phyloP scores from a whole-genome alignment of 2,797 vertebrate species.

The Lacerta agilis region DNA sequence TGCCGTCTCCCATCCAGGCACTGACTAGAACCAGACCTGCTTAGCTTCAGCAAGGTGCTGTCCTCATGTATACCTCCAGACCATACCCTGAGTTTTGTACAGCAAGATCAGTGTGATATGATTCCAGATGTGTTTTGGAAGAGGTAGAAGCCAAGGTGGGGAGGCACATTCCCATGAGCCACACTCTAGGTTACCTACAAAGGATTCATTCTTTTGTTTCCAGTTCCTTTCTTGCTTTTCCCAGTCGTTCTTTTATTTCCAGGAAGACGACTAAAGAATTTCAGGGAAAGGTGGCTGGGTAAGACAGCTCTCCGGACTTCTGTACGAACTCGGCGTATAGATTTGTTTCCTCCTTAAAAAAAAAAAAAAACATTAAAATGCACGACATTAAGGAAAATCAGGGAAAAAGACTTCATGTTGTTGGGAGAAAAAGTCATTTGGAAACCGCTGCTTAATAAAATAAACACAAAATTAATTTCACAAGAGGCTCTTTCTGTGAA shows the following conservation, averaged over 20 bases:
- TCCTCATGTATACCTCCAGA: too few species aligned
- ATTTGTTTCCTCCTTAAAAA: conserved; percentile 14
- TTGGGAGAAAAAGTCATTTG: conserved; percentile 59
- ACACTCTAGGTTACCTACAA: background rate
- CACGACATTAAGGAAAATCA: conserved; percentile 32
- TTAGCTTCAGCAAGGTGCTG: too few species aligned
- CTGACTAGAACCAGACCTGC: too few species aligned
- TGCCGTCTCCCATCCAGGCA: too few species aligned
- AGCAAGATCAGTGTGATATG: background rate
- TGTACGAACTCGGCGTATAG: background rate
- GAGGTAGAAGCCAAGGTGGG: background rate
- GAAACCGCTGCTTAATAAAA: conserved; percentile 71
- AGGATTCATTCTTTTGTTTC: background rate
- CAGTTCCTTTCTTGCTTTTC: background rate
- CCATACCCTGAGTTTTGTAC: too few species aligned
- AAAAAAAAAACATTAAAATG: conserved; percentile 20
- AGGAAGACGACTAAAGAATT: conserved; percentile 19
- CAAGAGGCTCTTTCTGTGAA: conserved; percentile 75
- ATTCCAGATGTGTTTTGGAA: background rate
- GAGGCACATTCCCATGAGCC: background rate
- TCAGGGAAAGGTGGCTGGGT: conserved; percentile 22
- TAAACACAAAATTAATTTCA: conserved; percentile 77
- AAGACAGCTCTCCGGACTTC: background rate
- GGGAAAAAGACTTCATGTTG: conserved; percentile 42
- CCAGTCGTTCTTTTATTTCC: background rate